Conservation (phyloP, 2,797 vertebrate genomes). For the Pipistrellus kuhlii region DNA sequence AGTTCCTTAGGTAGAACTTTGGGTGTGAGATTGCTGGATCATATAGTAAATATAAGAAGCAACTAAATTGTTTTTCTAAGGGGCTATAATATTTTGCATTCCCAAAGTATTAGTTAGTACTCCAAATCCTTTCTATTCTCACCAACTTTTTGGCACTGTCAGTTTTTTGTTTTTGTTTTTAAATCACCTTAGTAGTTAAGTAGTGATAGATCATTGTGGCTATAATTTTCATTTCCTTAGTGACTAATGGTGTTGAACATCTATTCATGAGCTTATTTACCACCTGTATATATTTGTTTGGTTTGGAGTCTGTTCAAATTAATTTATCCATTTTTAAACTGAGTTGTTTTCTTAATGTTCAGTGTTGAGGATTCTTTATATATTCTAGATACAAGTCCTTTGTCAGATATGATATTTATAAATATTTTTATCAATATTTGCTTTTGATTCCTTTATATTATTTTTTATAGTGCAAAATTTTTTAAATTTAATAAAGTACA, state of each 20-base stretch:
- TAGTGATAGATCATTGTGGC: neutral
- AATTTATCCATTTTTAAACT: slow-evolving; percentile 36
- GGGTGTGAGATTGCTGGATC: neutral
- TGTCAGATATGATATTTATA: neutral
- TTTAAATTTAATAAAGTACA: slow-evolving; percentile 31
- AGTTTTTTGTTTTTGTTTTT: neutral
- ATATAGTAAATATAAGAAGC: neutral
- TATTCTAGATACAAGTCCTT: neutral
- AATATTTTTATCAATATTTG: neutral
- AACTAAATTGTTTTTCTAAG: neutral
- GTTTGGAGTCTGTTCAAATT: neutral
- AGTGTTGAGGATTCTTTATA: neutral
- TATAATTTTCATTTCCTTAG: neutral
- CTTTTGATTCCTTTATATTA: neutral
- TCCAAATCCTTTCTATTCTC: neutral
- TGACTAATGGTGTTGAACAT: neutral
- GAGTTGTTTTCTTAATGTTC: neutral
- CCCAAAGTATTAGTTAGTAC: neutral
- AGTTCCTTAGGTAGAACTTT: neutral
- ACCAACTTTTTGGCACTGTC: neutral
- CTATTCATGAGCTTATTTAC: neutral
- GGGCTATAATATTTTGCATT: neutral
- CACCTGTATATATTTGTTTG: neutral
- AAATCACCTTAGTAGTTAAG: neutral
- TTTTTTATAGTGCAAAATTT: neutral